A percentile compares a stretch with the other conserved stretches of the same genome.
Evolutionary conservation across 2,888 invertebrate species (phyloP).

Genomic region (Drosophila quasianomalipes): DNA sequence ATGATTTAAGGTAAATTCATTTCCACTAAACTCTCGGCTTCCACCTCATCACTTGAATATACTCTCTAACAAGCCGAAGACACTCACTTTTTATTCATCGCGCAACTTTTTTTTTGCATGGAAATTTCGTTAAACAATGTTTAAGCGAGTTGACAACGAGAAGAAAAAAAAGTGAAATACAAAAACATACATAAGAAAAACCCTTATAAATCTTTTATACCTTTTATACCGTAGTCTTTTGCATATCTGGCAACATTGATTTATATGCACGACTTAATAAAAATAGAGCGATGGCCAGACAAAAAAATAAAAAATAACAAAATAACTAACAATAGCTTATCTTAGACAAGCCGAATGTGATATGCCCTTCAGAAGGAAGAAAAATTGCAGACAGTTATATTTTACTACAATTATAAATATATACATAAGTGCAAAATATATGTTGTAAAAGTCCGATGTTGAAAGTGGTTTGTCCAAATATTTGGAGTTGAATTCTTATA

Average conservation of each 20-base stretch:
- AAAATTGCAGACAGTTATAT: background rate
- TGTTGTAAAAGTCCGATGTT: too few relatives aligned
- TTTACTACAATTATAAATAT: background rate
- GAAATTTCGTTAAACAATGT: conserved; percentile 66
- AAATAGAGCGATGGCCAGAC: conserved; percentile 71
- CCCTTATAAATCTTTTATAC: conserved; percentile 83
- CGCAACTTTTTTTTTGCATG: conserved; percentile 43
- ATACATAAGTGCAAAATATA: background rate
- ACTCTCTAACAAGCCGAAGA: conserved; percentile 2
- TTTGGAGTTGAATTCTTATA: background rate
- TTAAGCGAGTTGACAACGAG: conserved; percentile 50
- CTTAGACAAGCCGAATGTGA: background rate
- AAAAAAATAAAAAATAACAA: conserved; percentile 41
- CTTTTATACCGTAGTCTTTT: conserved; percentile 70
- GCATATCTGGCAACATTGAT: conserved; percentile 82
- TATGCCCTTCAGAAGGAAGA: background rate
- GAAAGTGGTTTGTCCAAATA: too few relatives aligned
- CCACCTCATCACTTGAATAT: background rate
- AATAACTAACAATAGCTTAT: background rate
- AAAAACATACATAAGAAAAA: conserved; percentile 11
- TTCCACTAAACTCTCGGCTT: background rate
- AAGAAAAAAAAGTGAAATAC: background rate
- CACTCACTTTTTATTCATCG: conserved; percentile 39
- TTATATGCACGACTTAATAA: conserved; percentile 83
- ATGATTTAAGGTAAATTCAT: background rate